A percentile compares a stretch with the other conserved stretches of the same genome.
Evolutionary conservation across 1,140 invertebrate genomes (phyloP).

Genomic region (Zaprionus africanus): DNA sequence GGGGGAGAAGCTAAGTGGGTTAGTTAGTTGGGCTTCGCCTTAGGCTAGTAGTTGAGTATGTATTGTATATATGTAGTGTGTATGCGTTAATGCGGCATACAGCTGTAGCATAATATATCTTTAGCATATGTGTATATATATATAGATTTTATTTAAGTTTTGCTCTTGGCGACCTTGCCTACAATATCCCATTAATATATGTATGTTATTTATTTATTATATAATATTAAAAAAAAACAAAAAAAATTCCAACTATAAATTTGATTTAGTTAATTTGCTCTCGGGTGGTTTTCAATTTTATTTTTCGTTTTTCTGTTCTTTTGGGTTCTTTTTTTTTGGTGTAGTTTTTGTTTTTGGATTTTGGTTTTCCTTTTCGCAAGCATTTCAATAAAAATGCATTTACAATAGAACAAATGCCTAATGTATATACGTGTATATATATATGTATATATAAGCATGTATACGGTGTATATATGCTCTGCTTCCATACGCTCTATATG

Average conservation of each 20-base stretch:
- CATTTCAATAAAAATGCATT: conserved; percentile 77
- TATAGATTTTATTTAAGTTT: conserved; percentile 17
- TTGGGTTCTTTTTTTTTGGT: conserved; percentile 2
- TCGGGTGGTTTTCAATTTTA: conserved; percentile 17
- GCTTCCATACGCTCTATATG: conserved; percentile 2
- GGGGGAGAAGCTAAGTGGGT: conserved; percentile 11
- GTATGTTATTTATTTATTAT: conserved; percentile 16
- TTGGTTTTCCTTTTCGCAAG: conserved; percentile 48
- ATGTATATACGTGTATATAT: conserved; percentile 32
- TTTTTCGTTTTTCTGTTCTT: conserved; percentile 9
- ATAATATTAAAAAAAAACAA: not conserved
- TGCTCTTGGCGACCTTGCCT: conserved; percentile 22
- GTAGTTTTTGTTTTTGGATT: conserved; percentile 24
- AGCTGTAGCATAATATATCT: conserved; percentile 33
- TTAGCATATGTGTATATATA: conserved; percentile 13
- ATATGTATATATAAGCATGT: conserved; percentile 26
- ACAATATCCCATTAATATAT: conserved; percentile 22
- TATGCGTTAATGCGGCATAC: conserved; percentile 11
- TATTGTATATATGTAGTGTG: not conserved
- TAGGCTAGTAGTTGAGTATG: conserved; percentile 16
- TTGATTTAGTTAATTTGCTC: conserved; percentile 45
- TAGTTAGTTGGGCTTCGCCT: conserved; percentile 11
- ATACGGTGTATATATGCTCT: conserved; percentile 13
- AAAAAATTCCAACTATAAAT: conserved; percentile 50
- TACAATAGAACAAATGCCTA: conserved; percentile 61